phyloP scores from a whole-genome alignment of 2,113 vertebrate genomes.

The Myiozetetes cayanensis region DNA sequence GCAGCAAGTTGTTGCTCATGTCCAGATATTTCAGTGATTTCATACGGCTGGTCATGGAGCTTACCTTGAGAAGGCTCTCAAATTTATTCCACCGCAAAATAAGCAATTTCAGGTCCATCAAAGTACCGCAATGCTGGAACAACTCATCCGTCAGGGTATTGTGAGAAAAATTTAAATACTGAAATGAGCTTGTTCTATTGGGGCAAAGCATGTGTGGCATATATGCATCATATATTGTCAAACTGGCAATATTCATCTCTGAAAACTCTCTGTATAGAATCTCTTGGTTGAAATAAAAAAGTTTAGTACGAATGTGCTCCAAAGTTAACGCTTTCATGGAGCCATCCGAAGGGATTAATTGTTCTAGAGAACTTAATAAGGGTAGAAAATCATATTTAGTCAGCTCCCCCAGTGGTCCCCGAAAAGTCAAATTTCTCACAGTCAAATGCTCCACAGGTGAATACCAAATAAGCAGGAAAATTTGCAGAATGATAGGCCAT shows the following conservation, averaged over 20 bases:
- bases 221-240: conserved; percentile 70
- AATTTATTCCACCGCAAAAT: conserved; percentile 80
- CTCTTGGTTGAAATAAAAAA: conserved; percentile 76
- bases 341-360: not conserved
- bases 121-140: conserved; percentile 78
- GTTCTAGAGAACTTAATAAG: not conserved
- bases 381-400: not conserved
- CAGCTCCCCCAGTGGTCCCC: not conserved
- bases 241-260: conserved; percentile 75
- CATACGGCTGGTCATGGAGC: conserved; percentile 77
- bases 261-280: conserved; percentile 78
- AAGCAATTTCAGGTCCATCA: conserved; percentile 71
- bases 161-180: conserved; percentile 78
- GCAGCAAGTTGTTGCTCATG: conserved; percentile 80
- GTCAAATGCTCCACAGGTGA: conserved; percentile 70
- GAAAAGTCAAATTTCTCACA: conserved; percentile 52
- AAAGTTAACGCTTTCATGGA: conserved; percentile 70
- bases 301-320: not conserved
- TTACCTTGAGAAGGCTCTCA: conserved; percentile 72
- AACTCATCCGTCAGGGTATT: conserved; percentile 81
- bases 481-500: conserved; percentile 68
- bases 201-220: conserved; percentile 89
- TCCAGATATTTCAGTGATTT: conserved; percentile 78
- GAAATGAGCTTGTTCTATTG: conserved; percentile 66
- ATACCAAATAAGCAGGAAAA: conserved; percentile 62